A percentile compares a stretch with the other conserved stretches of the same genome.
Evolutionary conservation across 2,113 vertebrate species (phyloP).

Genomic region (Vulpes vulpes): DNA sequence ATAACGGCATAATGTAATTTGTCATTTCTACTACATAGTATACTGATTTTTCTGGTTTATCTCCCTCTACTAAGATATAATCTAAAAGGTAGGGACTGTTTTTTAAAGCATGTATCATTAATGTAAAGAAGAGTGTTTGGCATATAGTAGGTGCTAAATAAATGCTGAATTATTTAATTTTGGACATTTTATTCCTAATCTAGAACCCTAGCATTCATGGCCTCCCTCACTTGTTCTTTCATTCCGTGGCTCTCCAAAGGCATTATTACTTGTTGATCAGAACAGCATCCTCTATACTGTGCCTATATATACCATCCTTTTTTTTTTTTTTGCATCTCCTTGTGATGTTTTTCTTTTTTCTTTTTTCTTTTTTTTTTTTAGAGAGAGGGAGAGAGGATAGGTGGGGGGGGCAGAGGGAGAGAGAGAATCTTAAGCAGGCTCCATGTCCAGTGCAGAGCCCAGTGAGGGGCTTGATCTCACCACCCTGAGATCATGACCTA

Average conservation of each 20-base stretch:
- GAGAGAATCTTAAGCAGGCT: neutral
- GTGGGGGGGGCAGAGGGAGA: neutral
- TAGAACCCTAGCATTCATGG: neutral
- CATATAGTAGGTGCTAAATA: neutral
- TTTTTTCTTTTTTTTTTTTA: neutral
- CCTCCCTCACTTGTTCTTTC: neutral
- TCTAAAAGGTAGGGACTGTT: conserved; percentile 16
- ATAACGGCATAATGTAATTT: neutral
- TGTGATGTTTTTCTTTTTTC: neutral
- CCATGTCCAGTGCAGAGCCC: neutral
- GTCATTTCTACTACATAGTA: neutral
- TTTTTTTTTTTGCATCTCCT: neutral
- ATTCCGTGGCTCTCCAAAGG: neutral
- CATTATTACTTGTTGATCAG: neutral
- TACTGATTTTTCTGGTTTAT: conserved; percentile 16
- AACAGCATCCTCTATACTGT: neutral
- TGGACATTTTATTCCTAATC: neutral
- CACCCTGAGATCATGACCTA: neutral
- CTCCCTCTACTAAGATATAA: neutral
- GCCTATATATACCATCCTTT: neutral
- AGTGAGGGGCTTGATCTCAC: neutral
- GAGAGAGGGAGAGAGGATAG: neutral
- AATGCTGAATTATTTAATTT: neutral
- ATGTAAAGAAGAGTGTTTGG: neutral
- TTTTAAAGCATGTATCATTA: neutral